Evolutionary conservation across 2,797 vertebrate species (phyloP), one percentile per base, ranked within the genome.

Genomic region (Spinus pinus): DNA sequence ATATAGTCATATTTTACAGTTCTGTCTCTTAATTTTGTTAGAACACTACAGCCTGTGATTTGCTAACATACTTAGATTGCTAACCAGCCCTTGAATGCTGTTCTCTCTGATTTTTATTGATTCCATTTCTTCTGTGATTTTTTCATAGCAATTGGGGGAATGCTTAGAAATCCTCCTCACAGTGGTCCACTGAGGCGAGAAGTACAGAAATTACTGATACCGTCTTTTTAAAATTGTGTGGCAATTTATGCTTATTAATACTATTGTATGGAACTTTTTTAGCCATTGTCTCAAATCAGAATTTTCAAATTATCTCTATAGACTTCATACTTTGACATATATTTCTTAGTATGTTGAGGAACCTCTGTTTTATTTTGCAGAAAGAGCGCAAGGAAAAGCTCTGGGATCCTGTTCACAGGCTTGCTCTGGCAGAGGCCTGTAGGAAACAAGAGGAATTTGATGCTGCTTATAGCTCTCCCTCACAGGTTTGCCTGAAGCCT

Each of bases 341-440:
- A 15, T 71, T 54, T 70, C 30, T 35, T 44, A 66, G 4, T 30
- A 5, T 67, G 25, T 44, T 58, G 47, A 60, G 14, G 10, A 89
- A 21, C 15, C 1, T 50, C 13, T 53, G 6, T 33, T 94, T 75
- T 94, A 6, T 95, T 56, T 92, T 96, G 47, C 97, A 99, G 99
- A 99, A 99, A 97, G 99, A 99, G 93, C 98, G 99, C 49, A 99
- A 99, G 96, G 99, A 99, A 94, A 99, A 99, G 94, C 98, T 98
- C 64, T 99, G 99, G 99, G 99, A 99, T 96, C 99, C 99, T 13
- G 91, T 98, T 81, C 99, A 99, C 94, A 98, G 99, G 96, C 97
- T 98, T 50, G 98, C 98, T 31, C 97, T 99, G 20, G 99, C 99
- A 61, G 99, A 99, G 72, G 99, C 99, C 56, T 99, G 98, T 93